phyloP scores from a whole-genome alignment of 2,888 invertebrate species.

The Brenthis hecate region DNA sequence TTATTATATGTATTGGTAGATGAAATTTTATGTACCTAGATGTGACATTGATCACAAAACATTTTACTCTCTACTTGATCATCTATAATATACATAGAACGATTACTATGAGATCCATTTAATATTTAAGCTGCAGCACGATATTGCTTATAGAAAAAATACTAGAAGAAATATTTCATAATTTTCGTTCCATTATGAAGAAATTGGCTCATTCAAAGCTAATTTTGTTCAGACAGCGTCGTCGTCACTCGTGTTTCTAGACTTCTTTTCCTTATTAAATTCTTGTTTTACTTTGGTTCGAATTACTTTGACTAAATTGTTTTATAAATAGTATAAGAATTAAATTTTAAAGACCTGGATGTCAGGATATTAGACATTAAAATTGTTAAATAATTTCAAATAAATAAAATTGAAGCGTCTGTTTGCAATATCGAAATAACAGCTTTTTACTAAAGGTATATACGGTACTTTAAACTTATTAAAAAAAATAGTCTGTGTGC shows the following conservation, averaged over 20 bases:
- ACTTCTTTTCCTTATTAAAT: constrained; percentile 29
- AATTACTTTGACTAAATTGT: constrained; percentile 13
- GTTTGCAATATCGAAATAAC: no score
- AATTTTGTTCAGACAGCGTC: constrained; percentile 34
- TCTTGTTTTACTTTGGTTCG: constrained; percentile 17
- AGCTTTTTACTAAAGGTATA: no score
- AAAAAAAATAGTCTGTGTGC: no score
- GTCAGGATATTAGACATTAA: neutral
- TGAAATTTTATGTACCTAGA: constrained; percentile 29
- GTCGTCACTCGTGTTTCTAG: constrained; percentile 27
- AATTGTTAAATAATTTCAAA: no score
- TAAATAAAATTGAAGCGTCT: no score
- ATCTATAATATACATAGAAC: no score
- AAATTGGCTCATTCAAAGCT: constrained; percentile 35
- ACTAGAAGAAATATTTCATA: constrained; percentile 17
- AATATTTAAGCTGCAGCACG: neutral
- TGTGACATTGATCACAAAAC: neutral
- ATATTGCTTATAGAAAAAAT: neutral
- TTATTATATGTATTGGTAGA: no score
- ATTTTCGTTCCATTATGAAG: constrained; percentile 28
- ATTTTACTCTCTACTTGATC: neutral
- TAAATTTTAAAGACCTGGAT: neutral
- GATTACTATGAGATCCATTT: neutral
- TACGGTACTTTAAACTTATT: no score
- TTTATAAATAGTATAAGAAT: constrained; percentile 3